Conservation (phyloP, 1,140 invertebrate genomes). For the Rhyacophila brunnea region DNA sequence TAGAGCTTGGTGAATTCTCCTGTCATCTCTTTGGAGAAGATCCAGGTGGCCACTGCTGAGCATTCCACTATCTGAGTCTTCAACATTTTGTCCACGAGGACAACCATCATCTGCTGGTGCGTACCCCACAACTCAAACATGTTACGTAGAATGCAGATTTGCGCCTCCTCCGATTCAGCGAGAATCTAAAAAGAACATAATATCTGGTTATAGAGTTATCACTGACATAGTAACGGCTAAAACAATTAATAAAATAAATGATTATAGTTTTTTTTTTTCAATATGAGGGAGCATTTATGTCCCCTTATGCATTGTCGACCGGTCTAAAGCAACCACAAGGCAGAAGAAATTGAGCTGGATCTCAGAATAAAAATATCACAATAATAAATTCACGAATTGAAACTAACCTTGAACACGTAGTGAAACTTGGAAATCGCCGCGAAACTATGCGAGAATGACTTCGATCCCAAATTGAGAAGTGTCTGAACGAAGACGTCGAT, state of each 20-base stretch:
- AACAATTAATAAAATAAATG: too few relatives aligned
- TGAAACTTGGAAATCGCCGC: constrained; percentile 97
- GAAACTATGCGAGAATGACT: constrained; percentile 98
- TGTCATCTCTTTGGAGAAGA: constrained; percentile 96
- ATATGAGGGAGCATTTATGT: too few relatives aligned
- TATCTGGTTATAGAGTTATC: too few relatives aligned
- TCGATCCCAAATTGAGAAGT: constrained; percentile 87
- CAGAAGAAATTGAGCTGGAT: too few relatives aligned
- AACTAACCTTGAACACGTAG: constrained; percentile 81
- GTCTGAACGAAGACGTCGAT: constrained; percentile 97
- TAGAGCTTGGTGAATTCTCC: constrained; percentile 92
- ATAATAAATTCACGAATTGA: too few relatives aligned
- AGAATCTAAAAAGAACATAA: constrained; percentile 60
- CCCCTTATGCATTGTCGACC: not conserved
- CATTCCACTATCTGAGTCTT: constrained; percentile 97
- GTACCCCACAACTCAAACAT: constrained; percentile 92
- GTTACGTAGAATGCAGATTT: constrained; percentile 90
- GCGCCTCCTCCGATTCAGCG: constrained; percentile 91
- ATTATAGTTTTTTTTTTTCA: too few relatives aligned
- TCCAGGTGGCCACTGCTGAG: constrained; percentile 96
- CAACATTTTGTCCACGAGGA: constrained; percentile 94
- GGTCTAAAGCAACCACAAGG: too few relatives aligned
- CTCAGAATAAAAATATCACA: too few relatives aligned
- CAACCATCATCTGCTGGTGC: constrained; percentile 96
- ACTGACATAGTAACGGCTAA: too few relatives aligned